Evolutionary conservation across 2,888 invertebrate species (phyloP).

Genomic region (Beris morrisii): DNA sequence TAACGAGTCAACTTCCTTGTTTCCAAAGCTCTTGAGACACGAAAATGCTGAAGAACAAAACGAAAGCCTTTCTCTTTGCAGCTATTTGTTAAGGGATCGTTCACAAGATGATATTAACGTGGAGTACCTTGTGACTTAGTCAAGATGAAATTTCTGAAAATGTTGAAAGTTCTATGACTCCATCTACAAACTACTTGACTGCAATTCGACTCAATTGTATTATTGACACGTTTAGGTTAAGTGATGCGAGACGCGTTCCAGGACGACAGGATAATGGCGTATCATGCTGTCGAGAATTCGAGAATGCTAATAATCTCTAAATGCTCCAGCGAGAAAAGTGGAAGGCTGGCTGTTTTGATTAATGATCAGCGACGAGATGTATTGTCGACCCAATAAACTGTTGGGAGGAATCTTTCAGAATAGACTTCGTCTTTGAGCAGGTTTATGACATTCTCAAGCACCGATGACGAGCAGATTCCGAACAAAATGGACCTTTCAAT

Average conservation of each 20-base stretch:
- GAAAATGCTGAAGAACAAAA: constrained; percentile 24
- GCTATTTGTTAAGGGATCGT: constrained; percentile 22
- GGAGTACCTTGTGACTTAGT: constrained; percentile 3
- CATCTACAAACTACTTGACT: constrained; percentile 15
- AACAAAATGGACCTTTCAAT: too few species aligned
- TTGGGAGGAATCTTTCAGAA: not conserved
- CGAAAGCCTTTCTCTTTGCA: constrained; percentile 8
- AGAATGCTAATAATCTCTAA: constrained; percentile 1
- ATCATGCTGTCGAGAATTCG: not conserved
- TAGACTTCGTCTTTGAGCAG: too few species aligned
- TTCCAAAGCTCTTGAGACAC: constrained; percentile 13
- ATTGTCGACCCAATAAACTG: not conserved
- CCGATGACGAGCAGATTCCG: too few species aligned
- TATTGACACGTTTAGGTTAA: constrained; percentile 22
- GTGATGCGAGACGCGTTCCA: not conserved
- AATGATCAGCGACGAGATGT: constrained; percentile 6
- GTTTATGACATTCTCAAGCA: too few species aligned
- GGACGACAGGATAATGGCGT: not conserved
- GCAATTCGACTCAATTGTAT: constrained; percentile 13
- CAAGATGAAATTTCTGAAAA: constrained; percentile 1
- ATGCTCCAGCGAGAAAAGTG: not conserved
- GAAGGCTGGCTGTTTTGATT: constrained; percentile 13
- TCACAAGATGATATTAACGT: constrained; percentile 7
- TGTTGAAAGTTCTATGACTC: constrained; percentile 13
- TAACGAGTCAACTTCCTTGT: not conserved